A percentile compares a stretch with the other conserved stretches of the same genome.
These are phyloP conservation scores for Halcyon badia DNA, from an alignment of 2,797 vertebrate species.

Conservation along the genomic window DNA sequence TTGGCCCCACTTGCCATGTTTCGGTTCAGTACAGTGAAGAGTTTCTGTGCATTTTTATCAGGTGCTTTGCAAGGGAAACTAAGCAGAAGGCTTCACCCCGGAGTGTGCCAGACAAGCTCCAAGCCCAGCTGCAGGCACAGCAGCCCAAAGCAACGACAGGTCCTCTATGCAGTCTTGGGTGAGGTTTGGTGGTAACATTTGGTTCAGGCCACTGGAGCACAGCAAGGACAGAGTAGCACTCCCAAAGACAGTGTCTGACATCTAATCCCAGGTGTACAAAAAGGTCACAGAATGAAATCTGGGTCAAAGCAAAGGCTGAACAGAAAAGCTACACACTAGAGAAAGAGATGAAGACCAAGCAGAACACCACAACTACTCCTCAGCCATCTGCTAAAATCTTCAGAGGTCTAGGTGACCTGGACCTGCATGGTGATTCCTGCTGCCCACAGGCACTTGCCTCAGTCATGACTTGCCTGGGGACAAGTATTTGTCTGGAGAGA, in stretches of 20 bases:
- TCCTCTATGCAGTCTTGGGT: neutral
- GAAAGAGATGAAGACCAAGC: neutral
- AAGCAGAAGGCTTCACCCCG: neutral
- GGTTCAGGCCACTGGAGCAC: accelerated
- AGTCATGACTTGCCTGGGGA: neutral
- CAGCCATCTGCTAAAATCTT: neutral
- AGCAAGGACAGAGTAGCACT: accelerated
- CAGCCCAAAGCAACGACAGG: neutral
- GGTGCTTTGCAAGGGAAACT: constrained; percentile 22
- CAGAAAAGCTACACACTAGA: neutral
- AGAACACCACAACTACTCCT: neutral
- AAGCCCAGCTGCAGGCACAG: neutral
- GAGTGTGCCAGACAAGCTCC: neutral
- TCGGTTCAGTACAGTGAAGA: neutral
- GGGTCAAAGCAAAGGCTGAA: neutral
- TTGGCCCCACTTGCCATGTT: neutral
- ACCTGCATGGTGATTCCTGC: neutral
- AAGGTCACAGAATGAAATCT: neutral
- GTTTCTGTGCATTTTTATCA: neutral
- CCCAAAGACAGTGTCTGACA: neutral
- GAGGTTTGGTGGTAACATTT: neutral
- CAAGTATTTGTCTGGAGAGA: neutral
- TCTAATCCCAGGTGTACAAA: neutral
- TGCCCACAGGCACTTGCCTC: neutral
- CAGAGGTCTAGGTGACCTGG: neutral